Evolutionary conservation across 2,888 invertebrate species (phyloP), one percentile per base, ranked within the genome.

Genomic region (Drosophila paracracens): DNA sequence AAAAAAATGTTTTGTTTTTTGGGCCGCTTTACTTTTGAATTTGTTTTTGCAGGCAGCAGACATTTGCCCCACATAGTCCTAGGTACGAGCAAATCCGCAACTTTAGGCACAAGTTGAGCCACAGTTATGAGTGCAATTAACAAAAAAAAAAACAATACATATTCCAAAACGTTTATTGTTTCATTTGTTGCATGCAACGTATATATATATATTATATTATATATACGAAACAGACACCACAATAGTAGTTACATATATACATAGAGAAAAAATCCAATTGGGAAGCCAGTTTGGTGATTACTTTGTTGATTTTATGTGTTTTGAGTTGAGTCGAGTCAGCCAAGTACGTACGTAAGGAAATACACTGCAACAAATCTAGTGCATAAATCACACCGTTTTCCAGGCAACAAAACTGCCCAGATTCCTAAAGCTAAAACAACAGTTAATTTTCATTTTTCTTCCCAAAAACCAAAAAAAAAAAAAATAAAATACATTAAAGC

Each of bases 361-460:
- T 52, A 52, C 67, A 67, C 57, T 63, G 63, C 64, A 79, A 54
- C 27, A 68, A 61, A 74, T 53, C 65, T 16, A 27, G 16, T 68
- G 79, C 70, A 70, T 69, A 84, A 81, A 74, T 79, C 85, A 74
- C 71, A 82, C 62, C 69, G 81, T 88, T 89, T 84, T 85, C 86
- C 88, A 89, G 84, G 88, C 88, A 72, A 58, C 50, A 65, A 35
- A 70, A 35, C 50, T 53, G 78, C 79, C 79, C 65, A 60, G 35
- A 68, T 69, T 78, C 74, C 74, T 69, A 74, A 36, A 29, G 40
- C 46, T 57, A 25, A 29, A 50, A 46, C 13, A 60, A 57, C 36
- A 59, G 43, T 27, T 50, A 11, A 25, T 27, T 50, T 4, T 67
- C 4, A 48, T 38, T 64, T 52, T 25, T 25, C 36, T 59, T 52